Evolutionary conservation across 2,113 vertebrate species (phyloP).

Genomic region (Alouatta palliata): DNA sequence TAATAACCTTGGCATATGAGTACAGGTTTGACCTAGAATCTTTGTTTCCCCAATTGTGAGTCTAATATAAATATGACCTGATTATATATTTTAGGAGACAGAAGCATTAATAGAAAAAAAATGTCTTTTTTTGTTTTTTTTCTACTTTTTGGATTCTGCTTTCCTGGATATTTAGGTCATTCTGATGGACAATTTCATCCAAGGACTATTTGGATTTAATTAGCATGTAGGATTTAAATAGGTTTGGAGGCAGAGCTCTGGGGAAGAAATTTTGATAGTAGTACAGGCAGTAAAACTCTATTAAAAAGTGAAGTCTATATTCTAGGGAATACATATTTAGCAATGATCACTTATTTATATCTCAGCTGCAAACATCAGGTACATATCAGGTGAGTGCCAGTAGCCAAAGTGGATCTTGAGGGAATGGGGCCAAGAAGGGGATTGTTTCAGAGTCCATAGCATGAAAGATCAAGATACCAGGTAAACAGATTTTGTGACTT

Average conservation of each 20-base stretch:
- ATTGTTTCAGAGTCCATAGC: neutral
- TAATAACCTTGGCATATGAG: neutral
- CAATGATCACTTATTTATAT: neutral
- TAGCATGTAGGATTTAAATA: neutral
- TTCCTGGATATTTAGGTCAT: neutral
- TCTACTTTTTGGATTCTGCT: neutral
- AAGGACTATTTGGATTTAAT: neutral
- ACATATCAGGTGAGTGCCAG: neutral
- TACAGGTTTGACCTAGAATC: neutral
- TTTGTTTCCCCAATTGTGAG: neutral
- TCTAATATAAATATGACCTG: neutral
- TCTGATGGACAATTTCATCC: neutral
- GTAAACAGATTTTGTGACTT: neutral
- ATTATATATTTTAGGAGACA: neutral
- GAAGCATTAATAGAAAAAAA: neutral
- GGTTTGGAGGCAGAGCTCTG: neutral
- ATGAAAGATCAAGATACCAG: neutral
- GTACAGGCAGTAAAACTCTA: neutral
- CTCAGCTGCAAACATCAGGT: neutral
- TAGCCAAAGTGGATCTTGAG: neutral
- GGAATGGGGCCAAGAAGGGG: neutral
- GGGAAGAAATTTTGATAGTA: neutral
- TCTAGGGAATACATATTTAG: neutral
- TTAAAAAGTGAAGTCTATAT: neutral
- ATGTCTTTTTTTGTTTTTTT: neutral